Percentiles rank a stretch among this genome's conserved stretches.
phyloP scores from a whole-genome alignment of 1,140 invertebrate genomes.

The Drosophila pseudoananassae region DNA sequence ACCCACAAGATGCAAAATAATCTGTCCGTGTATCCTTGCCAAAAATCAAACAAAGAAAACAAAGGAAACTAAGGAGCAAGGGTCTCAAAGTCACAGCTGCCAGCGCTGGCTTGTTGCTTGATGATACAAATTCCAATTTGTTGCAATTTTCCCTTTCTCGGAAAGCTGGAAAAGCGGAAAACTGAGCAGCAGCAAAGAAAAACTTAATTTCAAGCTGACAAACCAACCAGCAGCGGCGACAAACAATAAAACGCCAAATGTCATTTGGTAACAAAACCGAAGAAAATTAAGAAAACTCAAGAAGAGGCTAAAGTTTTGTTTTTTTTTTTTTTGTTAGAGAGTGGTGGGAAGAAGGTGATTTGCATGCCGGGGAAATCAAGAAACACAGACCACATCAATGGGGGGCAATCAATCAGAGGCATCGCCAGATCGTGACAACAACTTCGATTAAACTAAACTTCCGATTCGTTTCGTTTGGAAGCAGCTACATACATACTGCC shows the following conservation, averaged over 20 bases:
- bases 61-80: conserved; percentile 12
- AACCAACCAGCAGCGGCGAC: conserved; percentile 29
- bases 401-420: conserved; percentile 71
- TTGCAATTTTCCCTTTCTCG: conserved; percentile 30
- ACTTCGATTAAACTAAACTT: conserved; percentile 80
- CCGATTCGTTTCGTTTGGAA: conserved; percentile 39
- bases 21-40: conserved; percentile 16
- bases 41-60: conserved; percentile 39
- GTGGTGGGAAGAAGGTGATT: conserved; percentile 22
- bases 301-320: conserved; percentile 15
- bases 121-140: conserved; percentile 65
- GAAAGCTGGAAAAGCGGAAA: conserved; percentile 12
- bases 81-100: conserved; percentile 53
- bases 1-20: conserved; percentile 40
- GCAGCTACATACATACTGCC: conserved; percentile 6
- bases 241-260: conserved; percentile 60
- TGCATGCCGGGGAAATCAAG: conserved; percentile 44
- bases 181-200: conserved; percentile 7
- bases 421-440: conserved; percentile 62
- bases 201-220: conserved; percentile 37
- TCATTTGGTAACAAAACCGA: conserved; percentile 54
- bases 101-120: conserved; percentile 38
- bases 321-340: background rate
- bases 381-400: conserved; percentile 55
- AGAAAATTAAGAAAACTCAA: conserved; percentile 60